Evolutionary conservation across 2,113 vertebrate genomes (phyloP), one percentile per base, ranked within the genome.

Genomic region (Eonycteris spelaea): DNA sequence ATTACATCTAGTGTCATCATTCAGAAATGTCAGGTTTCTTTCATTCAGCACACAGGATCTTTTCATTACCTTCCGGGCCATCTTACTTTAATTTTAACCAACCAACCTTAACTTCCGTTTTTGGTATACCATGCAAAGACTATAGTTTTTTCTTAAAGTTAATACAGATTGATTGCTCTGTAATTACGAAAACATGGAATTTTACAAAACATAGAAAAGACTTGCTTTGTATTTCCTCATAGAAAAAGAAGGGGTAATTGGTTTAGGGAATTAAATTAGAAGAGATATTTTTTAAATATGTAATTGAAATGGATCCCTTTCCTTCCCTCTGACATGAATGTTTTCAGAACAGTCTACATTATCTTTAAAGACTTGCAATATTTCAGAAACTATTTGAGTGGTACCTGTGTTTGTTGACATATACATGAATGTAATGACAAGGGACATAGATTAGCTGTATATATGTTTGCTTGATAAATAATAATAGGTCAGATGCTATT

Each of bases 401-500:
- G 18, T 53, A 48, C 26, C 28, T 75, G 10, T 89, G 51, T 63
- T 10, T 65, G 5, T 18, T 63, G 10, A 86, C 33, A 59, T 87
- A 21, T 6, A 38, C 8, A 9, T 67, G 33, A 87, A 35, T 57
- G 12, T 93, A 45, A n/a, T 68, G 77, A 61, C 22, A 71, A 77
- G 12, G 24, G 26, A 33, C 7, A 33, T 68, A 14, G 18, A 68
- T 38, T 91, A 61, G 35, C 30, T 57, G 1, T 48, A 57, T 38
- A 43, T 75, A 11, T 86, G n/a, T 59, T 92, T 92, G 40, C n/a
- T 87, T 84, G 22, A 28, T 73, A 95, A 96, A 86, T 90, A 96
- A 38, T 71, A 68, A 53, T 68, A 48, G 22, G 45, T 61, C 45
- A 53, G 33, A 40, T 90, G 15, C 43, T 61, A 3, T 68, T 40